These are phyloP conservation scores for Prionailurus viverrinus DNA, from an alignment of 2,113 vertebrate genomes.

Conservation along the genomic window DNA sequence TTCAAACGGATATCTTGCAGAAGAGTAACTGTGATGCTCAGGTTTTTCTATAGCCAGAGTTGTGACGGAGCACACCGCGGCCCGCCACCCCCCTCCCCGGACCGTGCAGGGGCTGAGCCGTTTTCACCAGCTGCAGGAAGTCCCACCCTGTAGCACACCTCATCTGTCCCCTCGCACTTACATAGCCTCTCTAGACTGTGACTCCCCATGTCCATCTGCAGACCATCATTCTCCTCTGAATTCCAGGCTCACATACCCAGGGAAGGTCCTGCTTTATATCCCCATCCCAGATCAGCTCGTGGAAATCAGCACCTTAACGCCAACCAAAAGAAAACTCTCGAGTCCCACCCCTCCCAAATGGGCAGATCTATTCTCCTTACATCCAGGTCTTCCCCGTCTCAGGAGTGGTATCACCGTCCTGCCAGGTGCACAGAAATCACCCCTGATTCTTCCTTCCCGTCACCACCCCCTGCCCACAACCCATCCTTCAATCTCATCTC, in stretches of 20 bases:
- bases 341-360: not conserved
- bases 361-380: not conserved
- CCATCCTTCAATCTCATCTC: not conserved
- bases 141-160: not conserved
- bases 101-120: not conserved
- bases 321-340: not conserved
- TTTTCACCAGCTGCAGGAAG: not conserved
- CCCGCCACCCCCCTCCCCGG: not conserved
- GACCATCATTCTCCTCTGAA: not conserved
- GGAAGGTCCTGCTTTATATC: not conserved
- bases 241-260: not conserved
- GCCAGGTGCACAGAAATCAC: not conserved
- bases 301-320: not conserved
- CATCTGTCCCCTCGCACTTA: not conserved
- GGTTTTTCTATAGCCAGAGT: not conserved
- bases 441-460: not conserved
- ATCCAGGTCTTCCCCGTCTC: not conserved
- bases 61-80: not conserved
- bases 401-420: not conserved
- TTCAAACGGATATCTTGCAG: not conserved
- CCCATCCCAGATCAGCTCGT: not conserved
- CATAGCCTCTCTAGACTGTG: not conserved
- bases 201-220: not conserved
- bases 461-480: not conserved
- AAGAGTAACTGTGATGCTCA: not conserved